phyloP scores from a whole-genome alignment of 2,888 invertebrate genomes.

The Cephus runcator region DNA sequence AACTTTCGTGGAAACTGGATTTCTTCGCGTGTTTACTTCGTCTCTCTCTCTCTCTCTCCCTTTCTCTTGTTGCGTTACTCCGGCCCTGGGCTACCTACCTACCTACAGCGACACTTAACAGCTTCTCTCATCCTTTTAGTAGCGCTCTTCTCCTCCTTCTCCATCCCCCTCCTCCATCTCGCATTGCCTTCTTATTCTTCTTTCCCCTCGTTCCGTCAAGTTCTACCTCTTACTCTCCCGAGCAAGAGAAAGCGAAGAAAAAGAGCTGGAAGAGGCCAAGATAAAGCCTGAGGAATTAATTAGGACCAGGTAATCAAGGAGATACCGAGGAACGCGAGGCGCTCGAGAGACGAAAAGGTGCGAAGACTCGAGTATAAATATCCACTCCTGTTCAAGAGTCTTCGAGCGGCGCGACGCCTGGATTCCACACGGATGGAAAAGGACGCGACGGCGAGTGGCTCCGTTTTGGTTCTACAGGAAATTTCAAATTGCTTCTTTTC shows the following conservation, averaged over 20 bases:
- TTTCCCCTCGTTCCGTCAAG: conserved; percentile 11
- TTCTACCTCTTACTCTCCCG: conserved; percentile 3
- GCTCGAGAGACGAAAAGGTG: conserved; percentile 48
- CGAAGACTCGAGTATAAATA: conserved; percentile 58
- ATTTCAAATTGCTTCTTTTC: conserved; percentile 48
- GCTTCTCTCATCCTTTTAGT: neutral
- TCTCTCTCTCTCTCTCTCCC: conserved; percentile 15
- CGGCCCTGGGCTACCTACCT: neutral
- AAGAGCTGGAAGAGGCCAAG: conserved; percentile 46
- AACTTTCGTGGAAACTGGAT: neutral
- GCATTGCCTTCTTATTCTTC: conserved; percentile 24
- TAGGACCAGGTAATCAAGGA: conserved; percentile 61
- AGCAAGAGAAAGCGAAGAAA: conserved; percentile 21
- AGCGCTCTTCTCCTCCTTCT: neutral
- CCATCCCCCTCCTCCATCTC: conserved; percentile 13
- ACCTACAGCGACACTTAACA: neutral
- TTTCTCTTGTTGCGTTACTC: neutral
- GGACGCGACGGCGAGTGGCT: conserved; percentile 16
- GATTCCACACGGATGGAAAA: conserved; percentile 14
- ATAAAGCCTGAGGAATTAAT: conserved; percentile 62
- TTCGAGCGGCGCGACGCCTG: conserved; percentile 37
- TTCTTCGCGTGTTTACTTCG: neutral
- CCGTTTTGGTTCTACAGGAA: conserved; percentile 38
- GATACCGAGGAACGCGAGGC: conserved; percentile 42
- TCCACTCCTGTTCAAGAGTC: conserved; percentile 58